These are phyloP conservation scores for Perdita meconis DNA, from an alignment of 2,888 invertebrate species.

Conservation along the genomic window DNA sequence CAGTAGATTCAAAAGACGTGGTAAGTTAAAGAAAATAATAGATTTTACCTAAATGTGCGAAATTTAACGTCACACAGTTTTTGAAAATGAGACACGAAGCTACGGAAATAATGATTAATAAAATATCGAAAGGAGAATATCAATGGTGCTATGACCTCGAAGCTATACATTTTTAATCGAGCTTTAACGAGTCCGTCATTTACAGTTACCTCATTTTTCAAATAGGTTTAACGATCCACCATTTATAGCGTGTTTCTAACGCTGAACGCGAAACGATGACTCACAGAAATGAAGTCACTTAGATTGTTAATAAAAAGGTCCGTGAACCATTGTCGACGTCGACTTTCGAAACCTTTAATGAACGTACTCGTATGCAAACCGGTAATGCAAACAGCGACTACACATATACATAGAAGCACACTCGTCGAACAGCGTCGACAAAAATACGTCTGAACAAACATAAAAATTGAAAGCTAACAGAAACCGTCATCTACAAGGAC, in stretches of 20 bases:
- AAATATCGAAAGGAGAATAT: not conserved
- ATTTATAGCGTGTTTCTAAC: conserved; percentile 11
- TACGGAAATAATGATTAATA: no score
- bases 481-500: not conserved
- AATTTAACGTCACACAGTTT: not conserved
- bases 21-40: no score
- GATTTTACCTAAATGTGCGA: no score
- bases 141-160: not conserved
- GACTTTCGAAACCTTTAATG: conserved; percentile 65
- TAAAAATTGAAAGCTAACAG: conserved; percentile 11
- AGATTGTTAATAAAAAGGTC: conserved; percentile 48
- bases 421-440: not conserved
- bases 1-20: no score
- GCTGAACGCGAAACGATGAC: conserved; percentile 54
- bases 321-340: conserved; percentile 40
- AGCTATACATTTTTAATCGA: conserved; percentile 1
- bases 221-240: conserved; percentile 2
- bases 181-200: not conserved
- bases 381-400: conserved; percentile 20
- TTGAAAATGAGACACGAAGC: no score
- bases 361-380: conserved; percentile 29
- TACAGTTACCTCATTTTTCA: conserved; percentile 8
- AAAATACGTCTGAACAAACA: not conserved
- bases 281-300: conserved; percentile 61
- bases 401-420: not conserved